A percentile compares a stretch with the other conserved stretches of the same genome.
phyloP scores from a whole-genome alignment of 2,797 vertebrate genomes.

The Cyprinodon diabolis region DNA sequence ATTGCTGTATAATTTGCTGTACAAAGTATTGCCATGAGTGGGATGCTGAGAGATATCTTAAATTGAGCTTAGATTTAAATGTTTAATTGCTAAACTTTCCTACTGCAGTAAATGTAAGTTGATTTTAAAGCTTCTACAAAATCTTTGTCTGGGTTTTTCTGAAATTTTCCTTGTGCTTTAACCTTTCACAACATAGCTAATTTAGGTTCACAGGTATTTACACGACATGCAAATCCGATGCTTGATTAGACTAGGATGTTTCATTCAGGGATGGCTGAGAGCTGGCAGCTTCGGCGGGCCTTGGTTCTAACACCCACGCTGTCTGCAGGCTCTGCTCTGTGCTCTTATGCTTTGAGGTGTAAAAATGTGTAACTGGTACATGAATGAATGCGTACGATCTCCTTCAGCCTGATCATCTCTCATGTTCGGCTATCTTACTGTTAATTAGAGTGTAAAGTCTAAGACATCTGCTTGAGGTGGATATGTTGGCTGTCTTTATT shows the following conservation, averaged over 20 bases:
- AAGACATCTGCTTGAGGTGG: slow-evolving; percentile 42
- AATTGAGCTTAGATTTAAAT: background rate
- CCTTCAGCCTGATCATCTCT: slow-evolving; percentile 35
- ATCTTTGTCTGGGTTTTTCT: background rate
- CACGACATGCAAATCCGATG: background rate
- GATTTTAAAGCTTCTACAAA: background rate
- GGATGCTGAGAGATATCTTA: background rate
- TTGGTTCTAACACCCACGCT: slow-evolving; percentile 60
- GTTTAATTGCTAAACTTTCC: background rate
- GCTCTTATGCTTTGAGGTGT: slow-evolving; percentile 47
- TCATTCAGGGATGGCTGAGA: slow-evolving; percentile 25
- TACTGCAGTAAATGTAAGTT: background rate
- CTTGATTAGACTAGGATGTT: background rate
- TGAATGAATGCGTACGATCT: slow-evolving; percentile 64
- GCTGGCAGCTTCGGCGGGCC: slow-evolving; percentile 42
- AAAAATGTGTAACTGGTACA: slow-evolving; percentile 45
- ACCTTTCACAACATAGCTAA: slow-evolving; percentile 12
- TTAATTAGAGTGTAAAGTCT: slow-evolving; percentile 55
- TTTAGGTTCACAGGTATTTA: slow-evolving; percentile 16
- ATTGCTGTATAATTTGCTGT: background rate
- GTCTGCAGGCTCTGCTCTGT: slow-evolving; percentile 59
- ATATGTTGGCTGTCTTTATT: slow-evolving; percentile 37
- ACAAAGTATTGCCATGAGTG: background rate
- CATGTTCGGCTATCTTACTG: slow-evolving; percentile 25
- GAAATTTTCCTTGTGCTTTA: background rate